Evolutionary conservation across 2,113 vertebrate genomes (phyloP), one percentile per base, ranked within the genome.

Genomic region (Orthochromis indermauri): DNA sequence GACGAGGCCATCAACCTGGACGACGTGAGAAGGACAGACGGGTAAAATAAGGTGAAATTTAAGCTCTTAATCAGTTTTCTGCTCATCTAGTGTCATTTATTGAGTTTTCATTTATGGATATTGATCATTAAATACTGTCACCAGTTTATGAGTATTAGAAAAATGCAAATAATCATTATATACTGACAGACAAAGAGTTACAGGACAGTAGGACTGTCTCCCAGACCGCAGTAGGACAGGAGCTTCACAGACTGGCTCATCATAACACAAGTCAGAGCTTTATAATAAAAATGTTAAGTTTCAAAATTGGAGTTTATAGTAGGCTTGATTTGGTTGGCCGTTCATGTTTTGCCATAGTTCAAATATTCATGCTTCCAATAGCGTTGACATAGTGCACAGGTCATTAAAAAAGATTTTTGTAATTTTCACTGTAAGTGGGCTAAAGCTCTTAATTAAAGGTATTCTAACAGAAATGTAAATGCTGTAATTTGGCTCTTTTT

Each of bases 231-330:
- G 26, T 2, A 59, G 8, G 55, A 59, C 55, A 59, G 13, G 55
- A 59, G 55, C 26, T 59, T 28, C 26, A 59, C 55, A 1, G 55
- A 28, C 55, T 28, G 57, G 14, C 26, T 59, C 57, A 57, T 26
- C 57, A 57, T 57, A 57, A n/a, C 19, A n/a, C 49, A 53, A 53
- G 19, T 53, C 51, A 53, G 51, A 53, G 57, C 57, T 61, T 31
- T 1, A 61, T 31, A 61, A 61, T 17, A 31, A 61, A 31, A 31
- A 61, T 1, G 1, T 31, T 31, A 31, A 0, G 26, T 61, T 61
- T 31, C 0, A 6, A 31, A 61, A 61, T 17, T 61, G 5, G 57
- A 61, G 57, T 61, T 31, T 31, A 61, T 10, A 1, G 1, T 10
- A 31, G 26, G 57, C 26, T 59, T 6, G 14, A 31, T 59, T 31